Evolutionary conservation across 2,888 invertebrate genomes (phyloP), one percentile per base, ranked within the genome.

Genomic region (Vandiemenella viatica): DNA sequence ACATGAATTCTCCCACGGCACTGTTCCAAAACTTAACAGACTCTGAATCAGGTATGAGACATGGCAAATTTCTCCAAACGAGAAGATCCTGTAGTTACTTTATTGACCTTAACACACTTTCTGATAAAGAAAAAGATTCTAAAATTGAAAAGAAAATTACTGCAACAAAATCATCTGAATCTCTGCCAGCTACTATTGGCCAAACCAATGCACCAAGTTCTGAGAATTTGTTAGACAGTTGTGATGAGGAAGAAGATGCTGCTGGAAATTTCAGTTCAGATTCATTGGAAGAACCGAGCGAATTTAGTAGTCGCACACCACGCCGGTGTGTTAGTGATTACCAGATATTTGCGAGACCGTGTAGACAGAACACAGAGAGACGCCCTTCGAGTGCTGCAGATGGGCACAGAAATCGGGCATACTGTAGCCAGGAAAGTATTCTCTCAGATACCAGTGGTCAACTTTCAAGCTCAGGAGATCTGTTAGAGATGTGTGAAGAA

Each of bases 181-280:
- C 64, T 46, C 49, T 64, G 17, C 65, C 65, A 1, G 62, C 62
- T 3, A 63, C 63, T 61, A 62, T 64, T 41, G 60, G 63, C 40
- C 58, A 57, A 1, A 37, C 37, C 22, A 44, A 48, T 37, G 48
- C 50, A 7, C 43, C 48, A 17, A 60, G 61, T 46, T 52, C 56
- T 23, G 60, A 63, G 26, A 60, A 56, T 38, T 57, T 64, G 16
- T 53, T 58, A 5, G 58, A 60, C 37, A 46, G 55, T 23, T 53
- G 57, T 43, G 60, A 61, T 45, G 58, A 59, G 5, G 63, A 67
- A 18, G 65, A 71, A 50, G 54, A 53, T 23, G 80, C 79, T 0
- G 80, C 80, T 41, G 80, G 77, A 0, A 82, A 80, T 58, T 83
- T 84, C 58, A 84, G 84, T 45, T 84, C 84, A 0, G 86, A 86